Evolutionary conservation across 2,888 invertebrate genomes (phyloP), one percentile per base, ranked within the genome.

Genomic region (Drosophila neonasuta): DNA sequence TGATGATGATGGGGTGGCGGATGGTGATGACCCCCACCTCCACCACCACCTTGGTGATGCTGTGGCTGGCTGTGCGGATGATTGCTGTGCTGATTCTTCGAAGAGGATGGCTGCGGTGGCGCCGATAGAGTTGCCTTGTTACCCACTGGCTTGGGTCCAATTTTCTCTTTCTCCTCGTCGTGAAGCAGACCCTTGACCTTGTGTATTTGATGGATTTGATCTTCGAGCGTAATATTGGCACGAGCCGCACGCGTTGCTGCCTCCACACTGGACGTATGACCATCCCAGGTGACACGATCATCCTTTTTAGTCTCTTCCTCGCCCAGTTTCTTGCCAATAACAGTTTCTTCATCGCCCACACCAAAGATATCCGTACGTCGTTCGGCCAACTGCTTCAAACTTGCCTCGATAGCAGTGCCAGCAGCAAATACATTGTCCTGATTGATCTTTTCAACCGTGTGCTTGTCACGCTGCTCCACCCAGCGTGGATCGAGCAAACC

Each of bases 311-410:
- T 93, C 91, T 96, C 96, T 83, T 96, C 96, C 89, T 97, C 97
- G 2, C 97, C 97, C 69, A 98, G 96, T 92, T 99, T 99, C 92
- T 98, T 98, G 92, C 99, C 99, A 90, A 99, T 99, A 24, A 97
- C 97, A 0, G 99, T 99, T 93, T 99, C 99, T 91, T 99, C 99
- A 90, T 97, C 97, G 63, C 99, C 99, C 70, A 97, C 97, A 92
- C 99, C 99, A 92, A 99, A 99, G 91, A 99, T 99, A 93, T 99
- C 99, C 1, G 99, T 99, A 95, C 99, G 97, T 79, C 99, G 94
- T 90, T 99, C 99, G 0, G 99, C 99, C 87, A 99, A 92, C 89
- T 97, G 95, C 90, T 98, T 98, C 88, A 99, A 94, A 88, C 97
- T 97, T 42, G 97, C 97, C 89, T 98, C 98, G 87, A 99, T 98